Evolutionary conservation across 1,140 invertebrate genomes (phyloP), one percentile per base, ranked within the genome.

Genomic region (Sitodiplosis mosellana): DNA sequence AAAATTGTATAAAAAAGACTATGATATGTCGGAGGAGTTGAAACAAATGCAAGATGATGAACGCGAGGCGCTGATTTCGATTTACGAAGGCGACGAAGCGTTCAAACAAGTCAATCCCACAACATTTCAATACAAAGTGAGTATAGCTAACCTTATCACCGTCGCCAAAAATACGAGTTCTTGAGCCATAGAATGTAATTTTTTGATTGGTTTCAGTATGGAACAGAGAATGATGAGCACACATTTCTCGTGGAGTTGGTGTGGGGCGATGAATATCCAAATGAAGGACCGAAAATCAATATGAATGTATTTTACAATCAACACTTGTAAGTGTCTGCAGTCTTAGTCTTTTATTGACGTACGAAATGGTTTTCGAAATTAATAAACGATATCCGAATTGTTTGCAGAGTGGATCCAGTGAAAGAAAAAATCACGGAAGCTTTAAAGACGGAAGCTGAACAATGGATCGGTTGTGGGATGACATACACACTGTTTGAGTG

Each of bases 241-340:
- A 85, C 87, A 15, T 89, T 94, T 67, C 59, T 94, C 38, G 59
- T 95, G 45, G 89, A 95, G 69, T 76, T 96, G 41, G 69, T 70
- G 57, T 96, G 90, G 90, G 76, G 76, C 27, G 70, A 77, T 5
- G 77, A 77, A 47, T 96, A 96, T 68, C 91, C 91, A 20, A 76
- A 81, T 40, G 80, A 81, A 52, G 73, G 77, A 54, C 90, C 91
- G 33, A 67, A 59, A 8, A 74, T 94, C 38, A 92, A 84, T 66
- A 72, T 96, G 69, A 81, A 93, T 58, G 78, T 85, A 22, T 96
- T 95, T 69, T 95, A 91, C 59, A 96, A 96, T 68, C 84, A 86
- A 59, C 81, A 88, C 65, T 66, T 92, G 89, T 93, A 75, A 80
- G 82, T n/a, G n/a, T n/a, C n/a, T n/a, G n/a, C n/a, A n/a, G n/a